These are phyloP conservation scores for Mantis religiosa DNA, from an alignment of 2,888 invertebrate species.

Conservation along the genomic window DNA sequence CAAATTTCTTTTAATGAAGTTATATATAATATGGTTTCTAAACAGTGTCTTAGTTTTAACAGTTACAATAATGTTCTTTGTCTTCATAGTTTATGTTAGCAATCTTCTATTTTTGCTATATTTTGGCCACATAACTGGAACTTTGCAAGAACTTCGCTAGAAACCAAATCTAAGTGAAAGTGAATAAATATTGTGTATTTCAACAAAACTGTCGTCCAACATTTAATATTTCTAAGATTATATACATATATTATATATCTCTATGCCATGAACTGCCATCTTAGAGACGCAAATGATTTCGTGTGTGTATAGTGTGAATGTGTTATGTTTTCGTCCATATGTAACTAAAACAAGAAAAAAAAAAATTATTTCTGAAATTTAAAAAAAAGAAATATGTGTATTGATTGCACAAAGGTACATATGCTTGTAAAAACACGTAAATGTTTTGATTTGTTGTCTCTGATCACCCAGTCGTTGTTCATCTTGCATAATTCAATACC, in stretches of 20 bases:
- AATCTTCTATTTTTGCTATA: background rate
- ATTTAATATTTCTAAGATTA: slow-evolving; percentile 6
- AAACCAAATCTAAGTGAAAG: background rate
- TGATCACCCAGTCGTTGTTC: too few species aligned
- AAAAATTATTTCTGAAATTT: background rate
- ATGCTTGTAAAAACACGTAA: background rate
- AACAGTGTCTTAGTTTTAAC: too few species aligned
- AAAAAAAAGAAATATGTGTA: background rate
- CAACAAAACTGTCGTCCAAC: slow-evolving; percentile 3
- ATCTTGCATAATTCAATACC: too few species aligned
- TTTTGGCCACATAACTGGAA: background rate
- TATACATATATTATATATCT: slow-evolving; percentile 5
- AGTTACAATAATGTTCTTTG: too few species aligned
- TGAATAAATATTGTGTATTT: background rate
- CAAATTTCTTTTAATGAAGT: too few species aligned
- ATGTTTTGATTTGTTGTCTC: too few species aligned
- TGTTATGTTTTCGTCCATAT: background rate
- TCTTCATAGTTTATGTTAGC: too few species aligned
- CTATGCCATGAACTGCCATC: slow-evolving; percentile 12
- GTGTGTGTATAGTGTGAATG: background rate
- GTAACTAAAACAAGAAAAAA: background rate
- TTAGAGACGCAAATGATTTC: background rate
- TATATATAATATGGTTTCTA: too few species aligned
- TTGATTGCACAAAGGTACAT: background rate
- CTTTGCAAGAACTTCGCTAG: background rate